Percentiles rank a stretch among this genome's conserved stretches.
Conservation (phyloP, 2,888 invertebrate genomes). For the Polymixis lichenea region DNA sequence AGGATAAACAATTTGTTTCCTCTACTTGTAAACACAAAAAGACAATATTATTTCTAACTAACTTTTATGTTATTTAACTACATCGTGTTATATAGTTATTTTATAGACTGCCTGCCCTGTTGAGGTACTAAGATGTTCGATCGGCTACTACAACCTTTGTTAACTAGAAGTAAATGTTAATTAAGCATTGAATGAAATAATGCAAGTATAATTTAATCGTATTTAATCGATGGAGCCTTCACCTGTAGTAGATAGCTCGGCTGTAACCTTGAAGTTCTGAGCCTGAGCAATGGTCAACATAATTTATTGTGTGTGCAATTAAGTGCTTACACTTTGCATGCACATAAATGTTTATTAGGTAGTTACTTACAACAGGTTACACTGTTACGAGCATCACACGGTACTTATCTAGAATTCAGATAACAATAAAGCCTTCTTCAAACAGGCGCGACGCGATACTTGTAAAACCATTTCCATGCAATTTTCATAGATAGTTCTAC, state of each 20-base stretch:
- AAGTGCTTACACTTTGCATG: too few species aligned
- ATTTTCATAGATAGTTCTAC: too few species aligned
- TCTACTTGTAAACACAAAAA: not conserved
- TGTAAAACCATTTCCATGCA: too few species aligned
- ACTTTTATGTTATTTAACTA: too few species aligned
- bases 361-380: not conserved
- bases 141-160: not conserved
- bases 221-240: not conserved
- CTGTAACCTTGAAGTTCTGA: not conserved
- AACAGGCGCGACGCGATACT: too few species aligned
- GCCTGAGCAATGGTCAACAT: not conserved
- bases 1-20: not conserved
- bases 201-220: not conserved
- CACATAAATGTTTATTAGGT: not conserved
- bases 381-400: not conserved
- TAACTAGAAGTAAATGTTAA: not conserved
- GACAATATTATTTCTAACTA: not conserved
- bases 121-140: not conserved
- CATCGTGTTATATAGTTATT: not conserved
- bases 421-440: too few species aligned
- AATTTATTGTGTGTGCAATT: not conserved
- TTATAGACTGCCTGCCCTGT: not conserved
- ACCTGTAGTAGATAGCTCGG: not conserved
- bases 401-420: not conserved
- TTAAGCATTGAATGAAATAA: too few species aligned